Conservation (phyloP, 2,113 vertebrate species). For the Python bivittatus region DNA sequence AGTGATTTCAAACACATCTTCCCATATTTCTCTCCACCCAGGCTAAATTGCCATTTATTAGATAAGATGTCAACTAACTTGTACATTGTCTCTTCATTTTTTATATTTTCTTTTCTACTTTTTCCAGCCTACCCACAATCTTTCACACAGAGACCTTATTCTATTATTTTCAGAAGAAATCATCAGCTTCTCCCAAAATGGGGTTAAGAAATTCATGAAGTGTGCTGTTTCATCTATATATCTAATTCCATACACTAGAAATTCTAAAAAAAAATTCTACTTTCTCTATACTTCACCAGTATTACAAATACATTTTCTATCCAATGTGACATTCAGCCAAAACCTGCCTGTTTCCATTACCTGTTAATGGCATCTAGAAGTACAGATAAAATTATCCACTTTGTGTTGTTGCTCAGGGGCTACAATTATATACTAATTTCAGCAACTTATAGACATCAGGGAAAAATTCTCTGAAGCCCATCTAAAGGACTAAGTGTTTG, state of each 20-base stretch:
- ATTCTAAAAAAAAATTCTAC: not conserved
- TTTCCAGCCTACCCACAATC: not conserved
- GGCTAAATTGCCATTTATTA: not conserved
- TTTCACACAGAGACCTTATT: not conserved
- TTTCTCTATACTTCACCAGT: not conserved
- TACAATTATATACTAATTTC: not conserved
- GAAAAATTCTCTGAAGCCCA: not conserved
- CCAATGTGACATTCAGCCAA: not conserved
- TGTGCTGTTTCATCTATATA: not conserved
- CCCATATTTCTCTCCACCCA: not conserved
- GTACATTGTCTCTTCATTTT: not conserved
- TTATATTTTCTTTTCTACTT: not conserved
- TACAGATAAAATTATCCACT: not conserved
- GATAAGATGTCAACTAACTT: not conserved
- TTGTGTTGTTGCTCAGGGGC: not conserved
- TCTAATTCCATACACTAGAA: not conserved
- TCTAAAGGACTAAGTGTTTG: not conserved
- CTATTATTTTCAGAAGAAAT: not conserved
- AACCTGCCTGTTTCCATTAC: not conserved
- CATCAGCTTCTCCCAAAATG: not conserved
- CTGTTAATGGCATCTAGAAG: not conserved
- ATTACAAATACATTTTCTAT: not conserved
- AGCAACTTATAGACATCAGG: not conserved
- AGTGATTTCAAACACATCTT: not conserved
- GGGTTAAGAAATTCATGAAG: not conserved